Base-by-base conservation (phyloP, 2,797 vertebrate genomes). In the Esox masquinongy region DNA sequence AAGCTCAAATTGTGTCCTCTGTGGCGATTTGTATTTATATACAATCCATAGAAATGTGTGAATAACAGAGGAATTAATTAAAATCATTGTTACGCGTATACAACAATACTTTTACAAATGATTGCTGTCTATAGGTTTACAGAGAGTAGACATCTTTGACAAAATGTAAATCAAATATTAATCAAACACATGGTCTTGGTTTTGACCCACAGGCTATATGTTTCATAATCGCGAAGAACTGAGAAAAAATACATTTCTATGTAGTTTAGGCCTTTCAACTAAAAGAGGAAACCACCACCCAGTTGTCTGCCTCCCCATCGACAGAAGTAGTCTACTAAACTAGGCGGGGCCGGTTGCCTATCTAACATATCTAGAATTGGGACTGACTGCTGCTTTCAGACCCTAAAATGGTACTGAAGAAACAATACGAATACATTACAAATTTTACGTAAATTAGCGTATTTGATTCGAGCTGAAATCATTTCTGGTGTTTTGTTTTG, bases 341-440 rank as follows among this genome's bases (percentile, higher is more conserved):
- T 86, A 89, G 88, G 88, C 85, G 88, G 88, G 88, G 88, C 80
- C 84, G 84, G 53, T 70, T 11, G 43, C 43, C 43, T 47, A 82
- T 79, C 84, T 82, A 74, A 80, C 73, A 77, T 82, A 84, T 82
- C 74, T 79, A 77, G 53, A 80, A 76, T 59, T 61, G 77, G 73
- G 69, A 78, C 73, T 73, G 22, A 4, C 56, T 76, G 56, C 72
- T 61, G 59, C 61, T 70, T 68, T 47, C 50, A 24, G 61, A 26
- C 11, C 26, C 61, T 22, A 39, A 70, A 43, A 70, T 51, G 3
- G 24, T 39, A 67, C 34, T 6, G 66, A 19, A 39, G 36, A 39
- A 2, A 9, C 7, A 69, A 69, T 2, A 74, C 70, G 19, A 49
- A n/a, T 66, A 17, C 2, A 29, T 31, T n/a, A 24, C 31, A 50